Conservation (phyloP, 2,797 vertebrate species). For the Tamandua tetradactyla region DNA sequence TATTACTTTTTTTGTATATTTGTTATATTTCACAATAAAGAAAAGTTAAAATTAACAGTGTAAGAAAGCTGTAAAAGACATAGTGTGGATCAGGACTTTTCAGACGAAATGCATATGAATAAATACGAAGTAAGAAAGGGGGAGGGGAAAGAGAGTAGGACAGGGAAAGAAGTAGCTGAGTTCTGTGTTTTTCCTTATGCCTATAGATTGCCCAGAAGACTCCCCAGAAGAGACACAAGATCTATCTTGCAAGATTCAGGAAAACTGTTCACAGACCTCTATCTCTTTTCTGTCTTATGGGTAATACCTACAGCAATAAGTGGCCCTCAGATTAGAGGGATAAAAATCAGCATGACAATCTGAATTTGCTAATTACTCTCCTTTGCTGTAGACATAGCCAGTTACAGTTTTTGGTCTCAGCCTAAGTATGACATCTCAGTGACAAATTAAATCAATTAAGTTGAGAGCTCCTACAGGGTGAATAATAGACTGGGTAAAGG, state of each 20-base stretch:
- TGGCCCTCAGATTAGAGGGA: background rate
- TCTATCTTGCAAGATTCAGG: background rate
- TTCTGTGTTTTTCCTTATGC: background rate
- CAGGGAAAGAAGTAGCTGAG: accelerated
- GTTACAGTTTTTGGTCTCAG: conserved; percentile 29
- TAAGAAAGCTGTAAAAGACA: background rate
- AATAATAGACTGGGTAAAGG: background rate
- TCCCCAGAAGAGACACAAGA: background rate
- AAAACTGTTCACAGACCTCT: background rate
- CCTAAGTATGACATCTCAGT: conserved; percentile 58
- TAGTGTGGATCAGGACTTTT: no score
- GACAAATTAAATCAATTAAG: conserved; percentile 74
- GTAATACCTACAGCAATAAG: background rate
- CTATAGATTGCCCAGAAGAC: no score
- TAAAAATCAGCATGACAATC: background rate
- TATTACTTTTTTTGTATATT: no score
- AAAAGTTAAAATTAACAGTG: no score
- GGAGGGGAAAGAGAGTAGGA: background rate
- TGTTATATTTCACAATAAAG: no score
- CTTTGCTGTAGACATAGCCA: conserved; percentile 20
- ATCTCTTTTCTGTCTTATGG: background rate
- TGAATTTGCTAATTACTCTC: conserved; percentile 21
- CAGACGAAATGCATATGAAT: background rate
- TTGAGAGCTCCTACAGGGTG: conserved; percentile 50
- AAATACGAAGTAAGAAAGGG: background rate